A percentile compares a stretch with the other conserved stretches of the same genome.
These are phyloP conservation scores for Simalia tracyae DNA, from an alignment of 2,797 vertebrate species.

Conservation along the genomic window DNA sequence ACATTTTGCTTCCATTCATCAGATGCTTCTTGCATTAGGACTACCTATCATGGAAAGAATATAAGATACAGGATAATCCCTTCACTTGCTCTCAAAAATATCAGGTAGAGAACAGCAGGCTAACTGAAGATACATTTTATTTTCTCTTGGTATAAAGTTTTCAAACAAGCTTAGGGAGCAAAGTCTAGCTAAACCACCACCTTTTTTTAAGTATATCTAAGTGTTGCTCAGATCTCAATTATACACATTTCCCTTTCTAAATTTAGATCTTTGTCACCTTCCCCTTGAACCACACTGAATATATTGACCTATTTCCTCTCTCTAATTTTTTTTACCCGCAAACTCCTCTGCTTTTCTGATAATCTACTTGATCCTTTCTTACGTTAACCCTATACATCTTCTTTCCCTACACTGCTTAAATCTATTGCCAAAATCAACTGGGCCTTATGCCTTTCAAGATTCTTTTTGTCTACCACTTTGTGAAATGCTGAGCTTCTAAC, in stretches of 20 bases:
- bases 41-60: conserved; percentile 8
- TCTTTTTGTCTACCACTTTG: neutral
- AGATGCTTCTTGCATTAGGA: neutral
- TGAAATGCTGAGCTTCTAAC: neutral
- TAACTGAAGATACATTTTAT: neutral
- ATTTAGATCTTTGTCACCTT: neutral
- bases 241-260: neutral
- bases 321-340: too few relatives aligned
- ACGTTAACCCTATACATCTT: neutral
- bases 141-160: neutral
- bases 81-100: neutral
- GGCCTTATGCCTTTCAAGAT: neutral
- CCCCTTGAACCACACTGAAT: neutral
- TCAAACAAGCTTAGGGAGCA: neutral
- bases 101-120: neutral
- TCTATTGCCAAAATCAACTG: neutral
- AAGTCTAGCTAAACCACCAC: neutral
- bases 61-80: neutral
- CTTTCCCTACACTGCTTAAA: neutral
- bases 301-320: neutral
- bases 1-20: neutral
- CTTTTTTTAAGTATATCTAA: neutral
- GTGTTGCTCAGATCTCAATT: neutral
- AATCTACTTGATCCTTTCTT: neutral
- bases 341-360: neutral